Evolutionary conservation across 2,797 vertebrate species (phyloP).

Genomic region (Coluber constrictor): DNA sequence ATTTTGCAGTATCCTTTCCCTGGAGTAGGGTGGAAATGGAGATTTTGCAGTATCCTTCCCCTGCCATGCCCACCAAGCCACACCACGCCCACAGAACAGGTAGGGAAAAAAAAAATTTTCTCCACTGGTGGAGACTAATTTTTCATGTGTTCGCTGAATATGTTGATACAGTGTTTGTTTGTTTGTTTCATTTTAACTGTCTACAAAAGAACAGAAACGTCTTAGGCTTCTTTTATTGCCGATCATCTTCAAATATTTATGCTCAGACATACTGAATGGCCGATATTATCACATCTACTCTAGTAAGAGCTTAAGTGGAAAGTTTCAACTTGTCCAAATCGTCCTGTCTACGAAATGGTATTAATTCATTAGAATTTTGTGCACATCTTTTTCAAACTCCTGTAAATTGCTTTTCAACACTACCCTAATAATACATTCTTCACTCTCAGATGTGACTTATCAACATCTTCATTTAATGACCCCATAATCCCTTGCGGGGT

Average conservation of each 20-base stretch:
- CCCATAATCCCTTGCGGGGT: too few relatives aligned
- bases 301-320: background rate
- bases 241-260: background rate
- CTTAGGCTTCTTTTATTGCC: background rate
- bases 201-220: background rate
- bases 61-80: too few relatives aligned
- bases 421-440: background rate
- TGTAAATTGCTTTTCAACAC: too few relatives aligned
- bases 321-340: background rate
- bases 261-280: background rate
- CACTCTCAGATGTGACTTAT: background rate
- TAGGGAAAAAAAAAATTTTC: too few relatives aligned
- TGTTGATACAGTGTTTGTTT: background rate
- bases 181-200: background rate
- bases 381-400: background rate
- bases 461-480: too few relatives aligned
- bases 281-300: background rate
- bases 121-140: background rate
- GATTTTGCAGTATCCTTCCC: too few relatives aligned
- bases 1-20: too few relatives aligned
- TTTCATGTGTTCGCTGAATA: background rate
- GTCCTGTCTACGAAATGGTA: background rate
- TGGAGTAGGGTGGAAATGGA: too few relatives aligned
- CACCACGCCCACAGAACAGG: too few relatives aligned
- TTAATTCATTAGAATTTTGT: background rate